Evolutionary conservation across 2,888 invertebrate genomes (phyloP).

Genomic region (Myathropa florea): DNA sequence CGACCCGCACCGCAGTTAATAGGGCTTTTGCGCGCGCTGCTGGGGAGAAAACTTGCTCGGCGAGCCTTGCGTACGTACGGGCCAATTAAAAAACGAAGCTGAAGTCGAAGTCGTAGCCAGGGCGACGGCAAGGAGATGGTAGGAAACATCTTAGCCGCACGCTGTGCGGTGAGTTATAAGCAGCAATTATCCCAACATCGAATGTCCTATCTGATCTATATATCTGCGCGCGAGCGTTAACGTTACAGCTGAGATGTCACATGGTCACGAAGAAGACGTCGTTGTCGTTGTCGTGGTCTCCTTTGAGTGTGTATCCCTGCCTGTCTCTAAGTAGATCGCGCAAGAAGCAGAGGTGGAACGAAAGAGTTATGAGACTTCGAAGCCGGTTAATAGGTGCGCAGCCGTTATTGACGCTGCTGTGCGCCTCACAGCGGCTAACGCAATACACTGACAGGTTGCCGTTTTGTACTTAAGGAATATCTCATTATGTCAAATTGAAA

Average conservation of each 20-base stretch:
- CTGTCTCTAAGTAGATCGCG: background rate
- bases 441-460: constrained; percentile 60
- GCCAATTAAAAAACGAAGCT: constrained; percentile 43
- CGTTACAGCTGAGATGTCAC: constrained; percentile 64
- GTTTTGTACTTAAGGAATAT: constrained; percentile 72
- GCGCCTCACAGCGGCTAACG: constrained; percentile 16
- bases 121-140: background rate
- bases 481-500: constrained; percentile 81
- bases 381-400: constrained; percentile 58
- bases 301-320: background rate
- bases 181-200: constrained; percentile 71
- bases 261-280: constrained; percentile 66
- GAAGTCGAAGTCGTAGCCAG: no score
- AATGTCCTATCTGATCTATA: constrained; percentile 70
- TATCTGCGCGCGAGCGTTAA: constrained; percentile 68
- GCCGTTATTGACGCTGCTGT: constrained; percentile 56
- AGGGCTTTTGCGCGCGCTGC: constrained; percentile 18
- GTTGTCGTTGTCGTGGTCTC: constrained; percentile 18
- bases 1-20: constrained; percentile 46
- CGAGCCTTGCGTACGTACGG: constrained; percentile 20
- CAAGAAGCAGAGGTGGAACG: background rate
- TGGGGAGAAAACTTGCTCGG: constrained; percentile 24
- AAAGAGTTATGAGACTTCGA: constrained; percentile 53
- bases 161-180: constrained; percentile 71
- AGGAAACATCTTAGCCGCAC: constrained; percentile 22